Base-by-base conservation (phyloP, 2,888 invertebrate species). In the Halictus quadricinctus region DNA sequence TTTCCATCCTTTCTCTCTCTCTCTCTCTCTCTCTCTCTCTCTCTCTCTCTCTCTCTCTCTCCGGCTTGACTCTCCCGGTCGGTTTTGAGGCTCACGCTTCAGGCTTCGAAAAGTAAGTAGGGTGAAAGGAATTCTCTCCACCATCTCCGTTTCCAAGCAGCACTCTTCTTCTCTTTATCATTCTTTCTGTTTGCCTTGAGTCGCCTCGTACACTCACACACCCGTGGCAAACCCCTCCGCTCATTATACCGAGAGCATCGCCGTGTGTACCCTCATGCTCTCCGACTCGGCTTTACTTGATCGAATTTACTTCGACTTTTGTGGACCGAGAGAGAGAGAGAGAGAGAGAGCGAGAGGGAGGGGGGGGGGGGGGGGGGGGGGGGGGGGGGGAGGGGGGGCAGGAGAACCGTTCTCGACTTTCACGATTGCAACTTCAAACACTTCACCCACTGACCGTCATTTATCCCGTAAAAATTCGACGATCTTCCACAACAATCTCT, bases 91-190 rank as follows among this genome's bases (percentile, higher is more conserved):
- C 79, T 82, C 64, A 48, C 73, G 70, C 76, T 76, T 73, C 79
- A 48, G 70, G 79, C 79, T 78, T 75, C 76, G 82, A 80, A 80
- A 85, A 81, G 83, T 81, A 81, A 83, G 81, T 80, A 87, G 88
- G 86, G 84, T 88, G 87, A 88, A 88, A 88, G 88, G 88, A 88
- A 88, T 88, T 88, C 81, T 88, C 84, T 88, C 83, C 81, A 18
- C 86, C 80, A 72, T 87, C 87, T 87, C 79, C 84, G 83, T 89
- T 83, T 87, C 87, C 84, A 81, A 87, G 78, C 87, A 66, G 76
- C 77, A 72, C 81, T 88, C 87, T 82, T 84, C 83, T 77, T 75
- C 80, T 85, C 84, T 78, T 74, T 75, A 75, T 87, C 83, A 66
- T 66, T 84, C 78, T 85, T 83, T 88, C 80, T 81, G 80, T 72